Evolutionary conservation across 2,888 invertebrate species (phyloP).

Genomic region (Stenolophus ochropezus): DNA sequence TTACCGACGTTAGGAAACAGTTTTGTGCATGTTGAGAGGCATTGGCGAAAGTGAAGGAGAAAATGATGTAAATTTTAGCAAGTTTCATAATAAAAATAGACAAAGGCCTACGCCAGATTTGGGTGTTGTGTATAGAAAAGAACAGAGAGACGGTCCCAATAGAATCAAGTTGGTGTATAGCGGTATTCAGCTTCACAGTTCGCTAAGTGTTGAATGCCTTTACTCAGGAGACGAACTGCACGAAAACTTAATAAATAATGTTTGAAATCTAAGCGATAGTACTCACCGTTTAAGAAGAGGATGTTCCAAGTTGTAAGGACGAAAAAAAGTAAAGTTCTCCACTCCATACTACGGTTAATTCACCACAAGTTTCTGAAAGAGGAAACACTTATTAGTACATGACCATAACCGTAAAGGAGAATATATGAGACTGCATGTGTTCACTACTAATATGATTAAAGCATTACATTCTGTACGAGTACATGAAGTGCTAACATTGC

Average conservation of each 20-base stretch:
- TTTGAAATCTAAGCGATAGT: constrained; percentile 2
- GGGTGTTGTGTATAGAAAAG: neutral
- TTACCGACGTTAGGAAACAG: too few relatives aligned
- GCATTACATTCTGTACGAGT: neutral
- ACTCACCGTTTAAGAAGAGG: constrained; percentile 51
- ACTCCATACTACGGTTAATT: constrained; percentile 54
- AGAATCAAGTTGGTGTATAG: neutral
- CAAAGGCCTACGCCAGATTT: neutral
- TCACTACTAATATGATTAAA: neutral
- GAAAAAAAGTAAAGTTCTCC: constrained; percentile 54
- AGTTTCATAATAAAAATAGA: neutral
- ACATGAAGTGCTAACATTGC: neutral
- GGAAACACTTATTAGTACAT: constrained; percentile 19
- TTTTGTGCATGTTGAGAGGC: too few relatives aligned
- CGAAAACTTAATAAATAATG: constrained; percentile 36
- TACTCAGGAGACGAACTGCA: neutral
- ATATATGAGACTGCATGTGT: neutral
- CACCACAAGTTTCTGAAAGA: constrained; percentile 54
- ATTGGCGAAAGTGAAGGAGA: too few relatives aligned
- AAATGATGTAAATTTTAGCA: neutral
- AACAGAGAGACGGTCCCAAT: neutral
- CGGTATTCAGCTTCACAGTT: neutral
- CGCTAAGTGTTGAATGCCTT: neutral
- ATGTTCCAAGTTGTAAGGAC: constrained; percentile 55
- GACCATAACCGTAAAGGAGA: neutral